These are phyloP conservation scores for Augiades crinisus DNA, from an alignment of 2,888 invertebrate genomes.

Conservation along the genomic window DNA sequence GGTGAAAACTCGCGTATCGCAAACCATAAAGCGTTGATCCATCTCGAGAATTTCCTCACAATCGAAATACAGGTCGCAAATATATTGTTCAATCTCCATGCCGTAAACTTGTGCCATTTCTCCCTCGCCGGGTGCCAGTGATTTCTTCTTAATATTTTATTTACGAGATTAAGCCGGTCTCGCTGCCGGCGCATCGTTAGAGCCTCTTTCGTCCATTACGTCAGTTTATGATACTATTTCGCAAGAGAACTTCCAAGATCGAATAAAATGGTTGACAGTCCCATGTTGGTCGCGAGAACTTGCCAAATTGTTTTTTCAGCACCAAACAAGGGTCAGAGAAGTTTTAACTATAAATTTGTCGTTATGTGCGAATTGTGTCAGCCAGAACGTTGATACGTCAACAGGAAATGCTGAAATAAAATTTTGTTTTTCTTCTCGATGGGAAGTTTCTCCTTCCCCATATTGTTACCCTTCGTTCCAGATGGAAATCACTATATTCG, in stretches of 20 bases:
- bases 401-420: neutral
- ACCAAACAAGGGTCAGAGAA: conserved; percentile 41
- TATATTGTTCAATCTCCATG: conserved; percentile 51
- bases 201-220: conserved; percentile 59
- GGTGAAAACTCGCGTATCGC: neutral
- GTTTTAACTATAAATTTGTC: conserved; percentile 49
- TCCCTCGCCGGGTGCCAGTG: conserved; percentile 50
- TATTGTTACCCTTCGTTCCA: neutral
- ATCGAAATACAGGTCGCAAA: conserved; percentile 36
- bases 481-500: neutral
- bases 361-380: conserved; percentile 40
- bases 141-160: conserved; percentile 77
- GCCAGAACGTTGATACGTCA: neutral
- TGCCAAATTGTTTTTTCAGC: conserved; percentile 41
- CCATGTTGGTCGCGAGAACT: conserved; percentile 37
- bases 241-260: conserved; percentile 45
- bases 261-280: conserved; percentile 55
- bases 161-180: conserved; percentile 64
- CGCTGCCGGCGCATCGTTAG: conserved; percentile 54
- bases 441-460: neutral
- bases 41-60: conserved; percentile 25
- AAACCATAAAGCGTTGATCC: neutral
- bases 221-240: conserved; percentile 64
- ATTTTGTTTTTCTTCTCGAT: neutral
- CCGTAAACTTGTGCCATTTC: conserved; percentile 50